Base-by-base conservation (phyloP, 2,888 invertebrate genomes). In the Machimus rusticus region DNA sequence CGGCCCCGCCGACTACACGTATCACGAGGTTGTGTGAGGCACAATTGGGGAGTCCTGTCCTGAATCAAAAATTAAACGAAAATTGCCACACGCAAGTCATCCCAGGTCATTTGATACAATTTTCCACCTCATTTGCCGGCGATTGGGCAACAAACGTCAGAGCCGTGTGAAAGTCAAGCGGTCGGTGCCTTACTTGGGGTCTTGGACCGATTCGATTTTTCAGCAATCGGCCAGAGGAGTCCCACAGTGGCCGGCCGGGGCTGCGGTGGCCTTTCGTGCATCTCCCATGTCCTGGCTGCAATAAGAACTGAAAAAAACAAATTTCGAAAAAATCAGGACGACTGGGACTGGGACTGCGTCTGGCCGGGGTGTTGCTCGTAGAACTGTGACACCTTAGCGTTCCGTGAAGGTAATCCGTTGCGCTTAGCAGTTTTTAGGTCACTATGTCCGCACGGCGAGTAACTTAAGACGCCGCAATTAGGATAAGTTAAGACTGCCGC, bases 81-180 rank as follows among this genome's bases (percentile, higher is more conserved):
- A 92, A 92, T 92, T 92, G 92, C 92, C 92, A 92, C 92, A 92
- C 92, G 92, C 92, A 92, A 92, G 91, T 91, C 92, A 92, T 91
- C 86, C 87, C 86, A 91, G 91, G 92, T 92, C 91, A 92, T 92
- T 92, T 91, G 92, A 92, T 92, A 92, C 91, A 92, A 91, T 92
- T 92, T 92, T 92, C 92, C 92, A 92, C 92, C 91, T 92, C 92
- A 92, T 92, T 91, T 92, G 91, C 57, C 86, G 55, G n/a, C 57
- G 74, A 86, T 86, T 86, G 85, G 85, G 74, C 82, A 51, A 57
- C 82, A 82, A 82, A 55, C 82, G 82, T 82, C 82, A 55, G 82
- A 82, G 82, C 82, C 82, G 82, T 82, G 82, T 82, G 82, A 82
- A 82, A 82, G 78, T 78, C 39, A 19, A 43, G 12, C 66, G n/a